A percentile compares a stretch with the other conserved stretches of the same genome.
Evolutionary conservation across 2,797 vertebrate genomes (phyloP).

Genomic region (Cyclopterus lumpus): DNA sequence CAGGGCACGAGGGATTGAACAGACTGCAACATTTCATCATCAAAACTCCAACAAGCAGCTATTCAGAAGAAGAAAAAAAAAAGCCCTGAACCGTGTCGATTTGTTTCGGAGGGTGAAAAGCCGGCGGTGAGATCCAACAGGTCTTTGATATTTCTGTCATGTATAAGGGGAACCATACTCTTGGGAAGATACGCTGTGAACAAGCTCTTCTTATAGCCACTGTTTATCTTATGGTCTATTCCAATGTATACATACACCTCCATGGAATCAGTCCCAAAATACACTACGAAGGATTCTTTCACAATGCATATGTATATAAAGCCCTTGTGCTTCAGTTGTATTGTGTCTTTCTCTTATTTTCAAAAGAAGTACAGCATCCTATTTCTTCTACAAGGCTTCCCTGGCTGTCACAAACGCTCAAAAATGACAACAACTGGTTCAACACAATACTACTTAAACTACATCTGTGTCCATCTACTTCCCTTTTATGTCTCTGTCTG

Average conservation of each 20-base stretch:
- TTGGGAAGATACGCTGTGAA: constrained; percentile 61
- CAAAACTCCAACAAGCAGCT: constrained; percentile 73
- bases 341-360: constrained; percentile 38
- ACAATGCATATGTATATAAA: constrained; percentile 40
- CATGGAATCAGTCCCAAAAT: constrained; percentile 46
- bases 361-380: constrained; percentile 47
- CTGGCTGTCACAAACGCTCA: constrained; percentile 25
- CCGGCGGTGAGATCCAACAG: constrained; percentile 75
- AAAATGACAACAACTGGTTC: constrained; percentile 27
- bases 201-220: constrained; percentile 54
- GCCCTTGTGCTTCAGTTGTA: constrained; percentile 26
- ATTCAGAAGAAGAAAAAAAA: constrained; percentile 34
- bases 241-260: constrained; percentile 58
- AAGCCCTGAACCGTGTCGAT: constrained; percentile 66
- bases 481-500: constrained; percentile 9
- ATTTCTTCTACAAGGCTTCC: constrained; percentile 40
- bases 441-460: constrained; percentile 25
- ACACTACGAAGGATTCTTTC: constrained; percentile 27
- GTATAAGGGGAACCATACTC: constrained; percentile 63
- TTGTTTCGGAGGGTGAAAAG: constrained; percentile 75
- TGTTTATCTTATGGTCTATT: constrained; percentile 68
- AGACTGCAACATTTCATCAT: constrained; percentile 78
- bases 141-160: constrained; percentile 79
- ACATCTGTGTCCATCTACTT: constrained; percentile 24
- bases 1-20: constrained; percentile 57